Conservation (phyloP, 2,797 vertebrate genomes). For the Oreochromis grahami region DNA sequence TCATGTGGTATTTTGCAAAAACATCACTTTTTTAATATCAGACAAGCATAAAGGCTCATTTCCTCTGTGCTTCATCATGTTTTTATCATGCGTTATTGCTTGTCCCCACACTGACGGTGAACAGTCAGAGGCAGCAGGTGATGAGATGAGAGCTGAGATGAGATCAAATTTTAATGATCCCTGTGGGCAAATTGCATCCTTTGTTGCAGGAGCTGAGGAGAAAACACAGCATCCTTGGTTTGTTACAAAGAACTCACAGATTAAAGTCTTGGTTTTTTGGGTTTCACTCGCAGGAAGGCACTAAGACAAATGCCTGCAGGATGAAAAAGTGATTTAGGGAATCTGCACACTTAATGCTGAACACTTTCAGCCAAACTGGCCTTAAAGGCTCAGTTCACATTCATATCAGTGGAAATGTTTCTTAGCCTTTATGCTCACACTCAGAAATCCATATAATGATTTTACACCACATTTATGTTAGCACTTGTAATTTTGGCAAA, state of each 20-base stretch:
- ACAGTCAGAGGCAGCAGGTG: conserved; percentile 36
- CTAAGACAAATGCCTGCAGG: neutral
- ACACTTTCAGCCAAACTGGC: neutral
- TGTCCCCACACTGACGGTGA: neutral
- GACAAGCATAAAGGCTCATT: neutral
- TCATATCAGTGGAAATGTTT: neutral
- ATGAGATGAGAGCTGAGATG: conserved; percentile 29
- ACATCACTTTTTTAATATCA: neutral
- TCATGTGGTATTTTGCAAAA: neutral
- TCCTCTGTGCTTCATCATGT: neutral
- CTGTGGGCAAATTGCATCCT: conserved; percentile 29
- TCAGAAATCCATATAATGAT: neutral
- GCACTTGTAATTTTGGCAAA: neutral
- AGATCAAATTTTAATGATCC: conserved; percentile 51
- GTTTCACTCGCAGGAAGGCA: neutral
- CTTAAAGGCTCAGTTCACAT: neutral
- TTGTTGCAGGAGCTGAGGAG: neutral
- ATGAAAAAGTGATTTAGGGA: neutral
- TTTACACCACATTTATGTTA: neutral
- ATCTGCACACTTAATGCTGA: neutral
- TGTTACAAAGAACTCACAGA: neutral
- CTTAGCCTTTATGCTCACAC: neutral
- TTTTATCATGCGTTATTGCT: neutral
- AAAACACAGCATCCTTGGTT: neutral
- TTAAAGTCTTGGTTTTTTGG: neutral